Percentiles rank a stretch among this genome's conserved stretches.
Conservation (phyloP, 1,140 invertebrate genomes). For the Caenorhabditis brenneri region DNA sequence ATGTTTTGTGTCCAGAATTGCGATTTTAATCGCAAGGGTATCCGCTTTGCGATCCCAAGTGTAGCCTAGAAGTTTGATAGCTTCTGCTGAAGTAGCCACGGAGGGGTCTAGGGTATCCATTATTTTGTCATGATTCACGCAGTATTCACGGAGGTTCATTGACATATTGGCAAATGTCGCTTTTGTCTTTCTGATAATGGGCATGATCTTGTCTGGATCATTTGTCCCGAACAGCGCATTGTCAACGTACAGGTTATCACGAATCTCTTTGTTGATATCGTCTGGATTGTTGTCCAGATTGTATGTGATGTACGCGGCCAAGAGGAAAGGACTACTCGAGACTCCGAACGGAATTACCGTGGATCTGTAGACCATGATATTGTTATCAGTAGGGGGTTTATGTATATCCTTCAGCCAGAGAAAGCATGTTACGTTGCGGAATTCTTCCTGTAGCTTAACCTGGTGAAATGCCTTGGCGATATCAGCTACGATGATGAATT, state of each 20-base stretch:
- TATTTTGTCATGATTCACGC: neutral
- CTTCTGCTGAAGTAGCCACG: neutral
- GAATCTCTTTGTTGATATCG: neutral
- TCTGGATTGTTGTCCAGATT: neutral
- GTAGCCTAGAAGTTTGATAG: neutral
- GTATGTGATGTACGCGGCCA: neutral
- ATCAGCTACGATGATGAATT: conserved; percentile 45
- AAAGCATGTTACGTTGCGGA: conserved; percentile 43
- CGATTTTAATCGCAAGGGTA: neutral
- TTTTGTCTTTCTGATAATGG: neutral
- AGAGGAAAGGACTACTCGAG: neutral
- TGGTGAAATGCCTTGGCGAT: conserved; percentile 55
- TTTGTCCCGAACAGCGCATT: neutral
- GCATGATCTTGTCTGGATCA: neutral
- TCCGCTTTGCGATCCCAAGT: neutral
- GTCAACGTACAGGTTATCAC: neutral
- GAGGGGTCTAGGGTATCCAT: neutral
- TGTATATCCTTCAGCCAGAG: neutral
- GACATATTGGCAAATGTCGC: neutral
- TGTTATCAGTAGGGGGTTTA: neutral
- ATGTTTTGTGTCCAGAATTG: neutral
- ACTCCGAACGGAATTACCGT: neutral
- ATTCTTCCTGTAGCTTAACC: conserved; percentile 29
- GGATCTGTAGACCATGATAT: neutral
- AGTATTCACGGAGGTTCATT: neutral